phyloP scores from a whole-genome alignment of 1,140 invertebrate genomes.

The Trypoxylus dichotomus region DNA sequence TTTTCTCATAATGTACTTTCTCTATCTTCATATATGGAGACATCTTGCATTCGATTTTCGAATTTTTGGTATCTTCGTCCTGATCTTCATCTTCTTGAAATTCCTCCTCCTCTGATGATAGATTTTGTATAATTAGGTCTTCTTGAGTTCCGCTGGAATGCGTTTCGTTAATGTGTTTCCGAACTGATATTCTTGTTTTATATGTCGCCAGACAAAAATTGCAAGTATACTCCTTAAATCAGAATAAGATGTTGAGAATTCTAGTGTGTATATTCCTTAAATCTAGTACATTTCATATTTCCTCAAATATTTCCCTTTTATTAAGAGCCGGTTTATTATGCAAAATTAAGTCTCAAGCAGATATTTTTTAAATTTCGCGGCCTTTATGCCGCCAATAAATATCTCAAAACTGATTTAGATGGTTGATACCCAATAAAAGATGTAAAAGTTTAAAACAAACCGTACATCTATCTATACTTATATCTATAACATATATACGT shows the following conservation, averaged over 20 bases:
- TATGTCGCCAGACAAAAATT: conserved; percentile 37
- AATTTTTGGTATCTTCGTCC: neutral
- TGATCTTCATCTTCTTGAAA: conserved; percentile 16
- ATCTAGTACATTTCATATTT: too few relatives aligned
- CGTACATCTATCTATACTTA: too few relatives aligned
- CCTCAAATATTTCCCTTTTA: too few relatives aligned
- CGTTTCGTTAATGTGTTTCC: neutral
- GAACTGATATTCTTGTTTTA: conserved; percentile 26
- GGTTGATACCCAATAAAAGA: too few relatives aligned
- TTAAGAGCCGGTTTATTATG: too few relatives aligned
- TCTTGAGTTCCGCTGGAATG: conserved; percentile 13
- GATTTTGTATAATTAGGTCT: neutral
- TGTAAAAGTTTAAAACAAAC: too few relatives aligned
- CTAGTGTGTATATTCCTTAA: too few relatives aligned
- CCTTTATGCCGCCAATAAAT: too few relatives aligned
- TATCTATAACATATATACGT: too few relatives aligned
- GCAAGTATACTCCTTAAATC: conserved; percentile 38
- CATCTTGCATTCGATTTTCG: neutral
- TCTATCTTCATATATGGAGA: neutral
- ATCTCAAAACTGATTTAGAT: too few relatives aligned
- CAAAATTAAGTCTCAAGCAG: too few relatives aligned
- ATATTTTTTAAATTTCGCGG: too few relatives aligned
- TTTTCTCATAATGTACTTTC: neutral
- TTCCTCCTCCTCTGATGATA: conserved; percentile 5
- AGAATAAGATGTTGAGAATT: neutral